Conservation (phyloP, 2,888 invertebrate genomes). For the Falcaria lacertinaria region DNA sequence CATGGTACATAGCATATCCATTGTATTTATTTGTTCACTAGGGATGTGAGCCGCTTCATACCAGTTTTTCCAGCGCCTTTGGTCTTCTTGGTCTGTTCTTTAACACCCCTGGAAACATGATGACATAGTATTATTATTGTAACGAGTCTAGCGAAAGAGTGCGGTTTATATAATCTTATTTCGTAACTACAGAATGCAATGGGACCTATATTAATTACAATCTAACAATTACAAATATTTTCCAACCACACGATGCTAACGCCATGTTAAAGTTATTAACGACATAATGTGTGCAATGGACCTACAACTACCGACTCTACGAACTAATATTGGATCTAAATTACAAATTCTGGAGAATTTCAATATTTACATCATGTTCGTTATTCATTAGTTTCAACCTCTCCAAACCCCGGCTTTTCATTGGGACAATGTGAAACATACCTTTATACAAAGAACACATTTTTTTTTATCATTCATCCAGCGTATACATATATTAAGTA, state of each 20-base stretch:
- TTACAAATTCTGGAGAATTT: no score
- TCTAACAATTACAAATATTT: no score
- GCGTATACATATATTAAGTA: no score
- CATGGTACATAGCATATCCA: constrained; percentile 19
- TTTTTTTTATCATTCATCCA: background rate
- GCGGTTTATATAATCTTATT: no score
- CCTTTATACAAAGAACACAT: background rate
- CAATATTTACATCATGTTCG: background rate
- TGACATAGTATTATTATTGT: background rate
- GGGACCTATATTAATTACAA: no score
- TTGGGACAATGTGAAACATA: background rate
- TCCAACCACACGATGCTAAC: no score
- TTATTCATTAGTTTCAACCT: background rate
- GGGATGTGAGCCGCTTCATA: constrained; percentile 62
- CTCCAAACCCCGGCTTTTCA: background rate
- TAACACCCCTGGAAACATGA: constrained; percentile 59
- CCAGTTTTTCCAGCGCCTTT: constrained; percentile 65
- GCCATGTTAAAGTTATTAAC: no score
- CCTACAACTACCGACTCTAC: no score
- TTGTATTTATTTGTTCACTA: constrained; percentile 65
- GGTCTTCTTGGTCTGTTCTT: constrained; percentile 72
- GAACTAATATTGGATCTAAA: no score
- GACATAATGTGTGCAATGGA: no score
- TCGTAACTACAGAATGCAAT: no score
- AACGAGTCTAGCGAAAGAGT: no score